Percentiles rank a stretch among this genome's conserved stretches.
These are phyloP conservation scores for Protonibea diacanthus DNA, from an alignment of 2,797 vertebrate genomes.

Conservation along the genomic window DNA sequence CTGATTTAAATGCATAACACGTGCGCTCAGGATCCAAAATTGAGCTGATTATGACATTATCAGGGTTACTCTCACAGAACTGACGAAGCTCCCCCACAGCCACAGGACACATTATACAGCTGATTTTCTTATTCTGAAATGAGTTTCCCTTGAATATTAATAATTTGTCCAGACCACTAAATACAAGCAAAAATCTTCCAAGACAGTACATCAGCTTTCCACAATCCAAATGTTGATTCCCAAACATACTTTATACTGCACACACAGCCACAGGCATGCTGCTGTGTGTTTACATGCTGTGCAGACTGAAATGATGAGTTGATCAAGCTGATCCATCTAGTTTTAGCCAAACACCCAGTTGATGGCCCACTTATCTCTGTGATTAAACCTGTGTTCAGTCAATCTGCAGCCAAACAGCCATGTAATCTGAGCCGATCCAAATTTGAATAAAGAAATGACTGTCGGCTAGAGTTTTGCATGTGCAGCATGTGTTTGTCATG, in stretches of 20 bases:
- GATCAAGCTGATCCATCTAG: slow-evolving; percentile 10
- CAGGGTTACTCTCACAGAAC: not conserved
- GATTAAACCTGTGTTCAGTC: slow-evolving; percentile 37
- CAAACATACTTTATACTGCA: not conserved
- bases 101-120: not conserved
- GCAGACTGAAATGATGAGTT: not conserved
- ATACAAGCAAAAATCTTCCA: not conserved
- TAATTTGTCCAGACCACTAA: not conserved
- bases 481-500: not conserved
- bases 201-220: not conserved
- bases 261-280: not conserved
- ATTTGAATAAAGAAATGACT: slow-evolving; percentile 80
- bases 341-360: slow-evolving; percentile 20
- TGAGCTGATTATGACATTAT: not conserved
- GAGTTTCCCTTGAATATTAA: not conserved
- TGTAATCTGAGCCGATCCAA: slow-evolving; percentile 41
- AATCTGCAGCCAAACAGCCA: slow-evolving; percentile 38
- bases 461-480: slow-evolving; percentile 68
- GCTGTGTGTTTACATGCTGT: not conserved
- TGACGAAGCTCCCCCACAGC: too few relatives aligned
- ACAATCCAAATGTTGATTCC: not conserved
- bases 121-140: not conserved
- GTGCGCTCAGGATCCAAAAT: not conserved
- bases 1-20: too few relatives aligned
- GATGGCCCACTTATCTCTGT: slow-evolving; percentile 14